A percentile compares a stretch with the other conserved stretches of the same genome.
Conservation (phyloP, 2,888 invertebrate genomes). For the Sericinus montela region DNA sequence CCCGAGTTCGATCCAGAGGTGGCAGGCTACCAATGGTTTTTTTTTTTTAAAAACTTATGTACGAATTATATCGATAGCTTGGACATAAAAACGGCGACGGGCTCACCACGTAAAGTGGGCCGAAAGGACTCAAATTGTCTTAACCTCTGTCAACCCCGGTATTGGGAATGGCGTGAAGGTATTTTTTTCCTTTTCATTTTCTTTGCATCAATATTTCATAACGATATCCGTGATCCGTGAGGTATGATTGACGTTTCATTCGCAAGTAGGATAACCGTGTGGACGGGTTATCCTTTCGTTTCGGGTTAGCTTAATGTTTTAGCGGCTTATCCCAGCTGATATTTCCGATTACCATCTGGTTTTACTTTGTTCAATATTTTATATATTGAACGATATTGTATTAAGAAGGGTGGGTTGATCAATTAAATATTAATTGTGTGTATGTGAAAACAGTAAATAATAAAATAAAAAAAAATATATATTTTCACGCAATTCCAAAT, state of each 20-base stretch:
- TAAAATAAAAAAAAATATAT: background rate
- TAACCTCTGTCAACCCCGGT: too few relatives aligned
- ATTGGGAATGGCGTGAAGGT: too few relatives aligned
- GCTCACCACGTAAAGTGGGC: too few relatives aligned
- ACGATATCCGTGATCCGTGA: background rate
- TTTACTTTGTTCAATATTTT: constrained; percentile 7
- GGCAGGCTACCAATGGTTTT: too few relatives aligned
- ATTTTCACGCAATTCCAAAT: too few relatives aligned
- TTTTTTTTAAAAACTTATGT: too few relatives aligned
- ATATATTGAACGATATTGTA: background rate
- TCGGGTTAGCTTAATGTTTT: background rate
- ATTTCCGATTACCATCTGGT: background rate
- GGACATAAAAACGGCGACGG: too few relatives aligned
- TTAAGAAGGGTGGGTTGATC: background rate
- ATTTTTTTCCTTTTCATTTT: too few relatives aligned
- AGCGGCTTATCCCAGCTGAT: constrained; percentile 2
- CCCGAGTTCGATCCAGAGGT: too few relatives aligned
- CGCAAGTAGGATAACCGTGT: background rate
- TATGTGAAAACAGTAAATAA: background rate
- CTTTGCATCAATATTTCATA: constrained; percentile 4
- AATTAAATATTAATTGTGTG: background rate
- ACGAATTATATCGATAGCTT: too few relatives aligned
- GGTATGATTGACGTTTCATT: constrained; percentile 9
- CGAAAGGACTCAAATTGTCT: too few relatives aligned
- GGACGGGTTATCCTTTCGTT: background rate